Evolutionary conservation across 2,888 invertebrate genomes (phyloP).

Genomic region (Pterobdella sp.): DNA sequence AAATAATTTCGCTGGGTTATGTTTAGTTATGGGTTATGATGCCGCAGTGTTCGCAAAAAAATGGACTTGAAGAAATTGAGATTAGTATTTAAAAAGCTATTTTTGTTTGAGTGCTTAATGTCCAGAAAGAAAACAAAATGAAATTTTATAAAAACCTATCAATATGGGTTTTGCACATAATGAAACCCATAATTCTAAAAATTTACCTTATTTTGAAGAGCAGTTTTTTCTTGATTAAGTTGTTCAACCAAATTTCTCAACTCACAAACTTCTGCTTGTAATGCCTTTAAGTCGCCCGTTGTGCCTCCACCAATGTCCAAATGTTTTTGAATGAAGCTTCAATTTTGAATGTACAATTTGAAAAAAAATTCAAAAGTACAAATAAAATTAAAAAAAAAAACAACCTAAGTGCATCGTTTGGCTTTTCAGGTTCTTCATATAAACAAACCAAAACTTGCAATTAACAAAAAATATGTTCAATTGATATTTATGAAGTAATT

Average conservation of each 20-base stretch:
- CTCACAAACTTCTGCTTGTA: background rate
- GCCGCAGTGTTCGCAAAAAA: too few species aligned
- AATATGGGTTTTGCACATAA: too few species aligned
- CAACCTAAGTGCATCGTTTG: background rate
- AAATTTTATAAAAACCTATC: too few species aligned
- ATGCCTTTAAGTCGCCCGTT: background rate
- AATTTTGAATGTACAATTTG: background rate
- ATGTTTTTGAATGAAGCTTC: background rate
- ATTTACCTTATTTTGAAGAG: background rate
- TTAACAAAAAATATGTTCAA: background rate
- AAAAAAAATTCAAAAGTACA: background rate
- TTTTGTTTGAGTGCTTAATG: too few species aligned
- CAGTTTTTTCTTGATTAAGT: background rate
- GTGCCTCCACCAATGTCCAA: background rate
- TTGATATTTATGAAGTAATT: too few species aligned
- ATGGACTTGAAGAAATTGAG: too few species aligned
- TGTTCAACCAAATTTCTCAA: background rate
- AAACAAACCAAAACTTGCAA: background rate
- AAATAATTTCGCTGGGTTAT: too few species aligned
- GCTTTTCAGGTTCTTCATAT: constrained; percentile 8
- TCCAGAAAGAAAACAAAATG: too few species aligned
- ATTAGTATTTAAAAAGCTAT: too few species aligned
- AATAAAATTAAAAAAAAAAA: too few species aligned
- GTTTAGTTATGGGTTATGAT: too few species aligned
- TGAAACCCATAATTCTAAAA: too few species aligned